These are phyloP conservation scores for Drosophila prostipennis DNA, from an alignment of 2,888 invertebrate species.

Conservation along the genomic window DNA sequence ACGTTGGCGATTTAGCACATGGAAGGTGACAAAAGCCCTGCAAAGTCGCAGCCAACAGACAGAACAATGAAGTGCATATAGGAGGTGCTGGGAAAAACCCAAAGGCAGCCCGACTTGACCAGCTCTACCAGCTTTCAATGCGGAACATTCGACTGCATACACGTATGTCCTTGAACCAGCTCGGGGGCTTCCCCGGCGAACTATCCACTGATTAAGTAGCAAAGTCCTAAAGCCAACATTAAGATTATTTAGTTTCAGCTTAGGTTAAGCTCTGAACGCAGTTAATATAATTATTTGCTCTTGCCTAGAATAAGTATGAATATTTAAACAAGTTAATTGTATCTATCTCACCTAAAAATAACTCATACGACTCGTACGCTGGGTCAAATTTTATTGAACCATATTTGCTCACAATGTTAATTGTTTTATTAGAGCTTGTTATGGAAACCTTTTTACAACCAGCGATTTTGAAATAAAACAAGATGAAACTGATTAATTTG, in stretches of 20 bases:
- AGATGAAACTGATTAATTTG: background rate
- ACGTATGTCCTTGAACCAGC: slow-evolving; percentile 32
- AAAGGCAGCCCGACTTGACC: slow-evolving; percentile 5
- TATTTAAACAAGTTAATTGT: slow-evolving; percentile 3
- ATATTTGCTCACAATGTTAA: background rate
- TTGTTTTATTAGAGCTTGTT: background rate
- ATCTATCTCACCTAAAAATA: background rate
- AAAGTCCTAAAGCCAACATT: background rate
- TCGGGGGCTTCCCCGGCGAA: slow-evolving; percentile 21
- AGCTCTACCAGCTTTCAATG: background rate
- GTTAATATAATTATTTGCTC: background rate
- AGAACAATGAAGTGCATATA: slow-evolving; percentile 43
- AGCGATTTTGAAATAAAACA: background rate
- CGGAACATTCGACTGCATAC: slow-evolving; percentile 19
- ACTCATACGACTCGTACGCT: slow-evolving; percentile 3
- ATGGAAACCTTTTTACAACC: background rate
- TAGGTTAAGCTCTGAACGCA: background rate
- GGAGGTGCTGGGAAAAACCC: slow-evolving; percentile 10
- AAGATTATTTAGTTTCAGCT: background rate
- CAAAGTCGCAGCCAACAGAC: slow-evolving; percentile 11
- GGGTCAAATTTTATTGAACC: background rate
- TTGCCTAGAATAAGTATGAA: background rate
- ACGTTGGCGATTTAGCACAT: slow-evolving; percentile 43
- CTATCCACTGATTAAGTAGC: background rate
- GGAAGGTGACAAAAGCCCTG: slow-evolving; percentile 37